A percentile compares a stretch with the other conserved stretches of the same genome.
These are phyloP conservation scores for Cebuella pygmaea DNA, from an alignment of 2,797 vertebrate species.

Conservation along the genomic window DNA sequence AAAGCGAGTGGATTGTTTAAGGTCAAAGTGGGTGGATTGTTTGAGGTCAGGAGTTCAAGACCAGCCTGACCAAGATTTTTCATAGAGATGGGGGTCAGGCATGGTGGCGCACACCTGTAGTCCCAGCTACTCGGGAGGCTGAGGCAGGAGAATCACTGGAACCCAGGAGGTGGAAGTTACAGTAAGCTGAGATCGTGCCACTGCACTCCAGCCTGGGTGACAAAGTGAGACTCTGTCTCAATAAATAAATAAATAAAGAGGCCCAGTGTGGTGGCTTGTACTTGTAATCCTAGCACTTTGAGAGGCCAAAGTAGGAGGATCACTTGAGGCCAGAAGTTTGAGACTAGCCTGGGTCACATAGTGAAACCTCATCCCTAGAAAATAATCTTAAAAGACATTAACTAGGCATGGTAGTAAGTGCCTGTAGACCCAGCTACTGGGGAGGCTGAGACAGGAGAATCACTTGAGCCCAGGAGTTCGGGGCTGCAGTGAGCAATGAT, in stretches of 20 bases:
- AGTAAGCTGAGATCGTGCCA: not conserved
- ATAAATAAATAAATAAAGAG: not conserved
- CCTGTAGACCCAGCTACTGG: not conserved
- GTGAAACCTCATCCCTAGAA: not conserved
- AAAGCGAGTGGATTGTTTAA: not conserved
- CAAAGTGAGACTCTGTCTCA: not conserved
- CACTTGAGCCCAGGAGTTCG: not conserved
- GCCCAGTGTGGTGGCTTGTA: not conserved
- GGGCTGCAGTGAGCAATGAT: too few relatives aligned
- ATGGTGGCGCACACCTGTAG: not conserved
- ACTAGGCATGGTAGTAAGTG: not conserved
- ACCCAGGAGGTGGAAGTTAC: not conserved
- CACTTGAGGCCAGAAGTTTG: not conserved
- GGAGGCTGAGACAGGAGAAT: not conserved
- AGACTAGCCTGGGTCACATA: not conserved
- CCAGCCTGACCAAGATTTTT: not conserved
- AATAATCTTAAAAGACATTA: not conserved
- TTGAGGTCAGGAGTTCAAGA: not conserved
- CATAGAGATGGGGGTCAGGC: too few relatives aligned
- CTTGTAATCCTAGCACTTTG: not conserved
- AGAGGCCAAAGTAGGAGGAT: not conserved
- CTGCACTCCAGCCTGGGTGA: not conserved
- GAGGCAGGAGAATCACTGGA: not conserved
- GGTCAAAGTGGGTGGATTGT: rapidly evolving
- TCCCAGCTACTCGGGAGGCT: not conserved